A percentile compares a stretch with the other conserved stretches of the same genome.
Conservation (phyloP, 2,888 invertebrate species). For the Saturnia japonica region DNA sequence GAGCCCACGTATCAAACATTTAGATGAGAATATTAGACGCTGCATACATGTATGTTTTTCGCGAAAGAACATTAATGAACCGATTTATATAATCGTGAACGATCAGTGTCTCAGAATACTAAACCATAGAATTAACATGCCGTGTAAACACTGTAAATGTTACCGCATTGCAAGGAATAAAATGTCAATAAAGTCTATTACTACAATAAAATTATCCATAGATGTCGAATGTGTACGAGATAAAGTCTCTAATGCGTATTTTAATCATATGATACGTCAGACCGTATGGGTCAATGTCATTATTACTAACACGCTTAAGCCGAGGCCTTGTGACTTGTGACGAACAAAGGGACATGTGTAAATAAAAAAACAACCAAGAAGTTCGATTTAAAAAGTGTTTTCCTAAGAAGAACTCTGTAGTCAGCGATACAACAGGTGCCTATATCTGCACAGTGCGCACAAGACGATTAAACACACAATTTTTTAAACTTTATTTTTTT, state of each 20-base stretch:
- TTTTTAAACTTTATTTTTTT: neutral
- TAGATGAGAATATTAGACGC: neutral
- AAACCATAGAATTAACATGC: slow-evolving; percentile 47
- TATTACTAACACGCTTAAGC: slow-evolving; percentile 37
- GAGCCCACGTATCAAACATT: slow-evolving; percentile 29
- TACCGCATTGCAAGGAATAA: slow-evolving; percentile 55
- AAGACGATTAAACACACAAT: neutral
- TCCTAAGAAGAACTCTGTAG: slow-evolving; percentile 13
- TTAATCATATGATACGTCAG: slow-evolving; percentile 39
- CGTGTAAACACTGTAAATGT: slow-evolving; percentile 33
- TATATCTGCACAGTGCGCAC: neutral
- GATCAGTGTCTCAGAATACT: slow-evolving; percentile 55
- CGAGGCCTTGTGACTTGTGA: slow-evolving; percentile 21
- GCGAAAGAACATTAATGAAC: slow-evolving; percentile 63
- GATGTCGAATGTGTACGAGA: slow-evolving; percentile 33
- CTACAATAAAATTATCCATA: slow-evolving; percentile 40
- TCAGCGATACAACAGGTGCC: neutral
- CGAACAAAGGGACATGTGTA: slow-evolving; percentile 51
- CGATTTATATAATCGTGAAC: slow-evolving; percentile 65
- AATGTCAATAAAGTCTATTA: slow-evolving; percentile 59
- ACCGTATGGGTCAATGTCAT: slow-evolving; percentile 62
- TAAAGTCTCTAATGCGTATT: slow-evolving; percentile 41
- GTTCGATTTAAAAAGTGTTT: slow-evolving; percentile 14
- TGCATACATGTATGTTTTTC: neutral
- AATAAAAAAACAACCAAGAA: slow-evolving; percentile 42